phyloP scores from a whole-genome alignment of 2,113 vertebrate genomes.

The Rhinolophus ferrumequinum region DNA sequence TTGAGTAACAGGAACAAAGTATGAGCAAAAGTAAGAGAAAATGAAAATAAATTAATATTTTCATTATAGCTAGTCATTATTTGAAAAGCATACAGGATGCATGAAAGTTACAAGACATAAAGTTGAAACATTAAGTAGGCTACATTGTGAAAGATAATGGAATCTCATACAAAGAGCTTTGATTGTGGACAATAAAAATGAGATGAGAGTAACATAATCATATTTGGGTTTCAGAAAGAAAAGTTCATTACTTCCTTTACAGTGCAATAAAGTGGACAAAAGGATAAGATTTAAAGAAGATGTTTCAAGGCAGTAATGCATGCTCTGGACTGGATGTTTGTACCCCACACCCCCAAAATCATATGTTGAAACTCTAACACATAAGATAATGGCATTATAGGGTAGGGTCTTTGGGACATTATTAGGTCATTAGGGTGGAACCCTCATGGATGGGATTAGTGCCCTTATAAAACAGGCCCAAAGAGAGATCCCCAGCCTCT shows the following conservation, averaged over 20 bases:
- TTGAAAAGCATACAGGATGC: not conserved
- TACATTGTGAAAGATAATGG: not conserved
- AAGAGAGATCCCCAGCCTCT: not conserved
- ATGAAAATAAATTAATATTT: not conserved
- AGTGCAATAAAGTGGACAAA: not conserved
- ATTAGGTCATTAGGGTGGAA: not conserved
- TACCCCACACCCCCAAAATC: not conserved
- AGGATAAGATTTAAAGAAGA: not conserved
- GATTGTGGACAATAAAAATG: not conserved
- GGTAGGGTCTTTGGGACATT: fast-evolving
- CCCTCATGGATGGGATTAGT: not conserved
- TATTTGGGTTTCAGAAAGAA: not conserved
- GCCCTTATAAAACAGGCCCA: not conserved
- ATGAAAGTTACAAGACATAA: not conserved
- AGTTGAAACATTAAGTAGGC: not conserved
- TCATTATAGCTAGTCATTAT: not conserved
- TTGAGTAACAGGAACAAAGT: not conserved
- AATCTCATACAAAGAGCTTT: not conserved
- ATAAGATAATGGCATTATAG: not conserved
- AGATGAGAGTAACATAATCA: not conserved
- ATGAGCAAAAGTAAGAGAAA: not conserved
- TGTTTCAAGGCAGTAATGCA: not conserved
- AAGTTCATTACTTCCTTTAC: not conserved
- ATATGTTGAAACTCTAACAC: not conserved
- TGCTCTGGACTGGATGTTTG: not conserved